A percentile compares a stretch with the other conserved stretches of the same genome.
Conservation (phyloP, 2,113 vertebrate genomes). For the Synodontis membranacea region DNA sequence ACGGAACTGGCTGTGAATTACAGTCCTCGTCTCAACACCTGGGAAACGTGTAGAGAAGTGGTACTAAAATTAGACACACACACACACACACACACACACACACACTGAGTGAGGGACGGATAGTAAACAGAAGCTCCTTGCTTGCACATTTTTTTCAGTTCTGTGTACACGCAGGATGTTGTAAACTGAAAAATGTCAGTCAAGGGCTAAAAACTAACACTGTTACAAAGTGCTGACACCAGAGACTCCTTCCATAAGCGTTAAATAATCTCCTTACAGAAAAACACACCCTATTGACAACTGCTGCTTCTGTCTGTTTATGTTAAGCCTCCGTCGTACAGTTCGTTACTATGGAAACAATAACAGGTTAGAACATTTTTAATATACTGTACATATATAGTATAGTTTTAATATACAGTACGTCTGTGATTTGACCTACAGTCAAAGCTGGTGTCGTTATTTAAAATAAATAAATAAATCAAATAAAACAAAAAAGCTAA, state of each 20-base stretch:
- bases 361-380: background rate
- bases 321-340: background rate
- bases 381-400: no score
- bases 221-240: background rate
- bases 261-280: background rate
- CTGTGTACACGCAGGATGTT: background rate
- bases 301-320: no score
- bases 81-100: constrained; percentile 1
- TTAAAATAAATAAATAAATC: no score
- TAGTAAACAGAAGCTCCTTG: constrained; percentile 9
- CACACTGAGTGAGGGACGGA: background rate
- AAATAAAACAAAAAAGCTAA: background rate
- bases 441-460: background rate
- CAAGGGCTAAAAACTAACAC: background rate
- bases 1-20: constrained; percentile 58
- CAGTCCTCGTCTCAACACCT: constrained; percentile 64
- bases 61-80: constrained; percentile 74
- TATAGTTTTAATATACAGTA: background rate
- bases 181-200: background rate
- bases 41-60: constrained; percentile 63
- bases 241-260: background rate
- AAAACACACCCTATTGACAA: background rate
- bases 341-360: background rate
- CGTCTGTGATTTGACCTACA: background rate
- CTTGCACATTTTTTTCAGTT: background rate